Conservation (phyloP, 2,888 invertebrate genomes). For the Crepidodera aurea region DNA sequence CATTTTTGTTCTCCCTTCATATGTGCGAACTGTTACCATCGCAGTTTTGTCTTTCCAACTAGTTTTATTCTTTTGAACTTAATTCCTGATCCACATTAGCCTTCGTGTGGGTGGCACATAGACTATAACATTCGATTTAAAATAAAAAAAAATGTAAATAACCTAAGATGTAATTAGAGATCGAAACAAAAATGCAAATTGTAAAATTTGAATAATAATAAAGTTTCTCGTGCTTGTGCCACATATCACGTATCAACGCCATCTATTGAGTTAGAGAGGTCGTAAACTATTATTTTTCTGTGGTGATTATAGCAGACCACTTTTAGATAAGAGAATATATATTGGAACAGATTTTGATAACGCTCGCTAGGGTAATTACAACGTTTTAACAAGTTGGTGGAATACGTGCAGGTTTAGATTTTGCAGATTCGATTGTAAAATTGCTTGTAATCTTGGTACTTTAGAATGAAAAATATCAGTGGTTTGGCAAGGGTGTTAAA, state of each 20-base stretch:
- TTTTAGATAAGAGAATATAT: conserved; percentile 8
- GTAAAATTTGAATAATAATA: conserved; percentile 22
- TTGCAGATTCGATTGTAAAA: background rate
- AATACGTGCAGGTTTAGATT: conserved; percentile 6
- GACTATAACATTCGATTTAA: background rate
- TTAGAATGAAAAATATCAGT: background rate
- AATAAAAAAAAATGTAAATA: background rate
- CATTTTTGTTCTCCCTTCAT: too few relatives aligned
- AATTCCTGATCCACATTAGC: too few relatives aligned
- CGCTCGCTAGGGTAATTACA: background rate
- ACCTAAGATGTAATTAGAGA: conserved; percentile 35
- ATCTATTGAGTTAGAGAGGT: conserved; percentile 14
- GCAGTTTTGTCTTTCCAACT: too few relatives aligned
- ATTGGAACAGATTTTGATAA: conserved; percentile 3
- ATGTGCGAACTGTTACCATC: too few relatives aligned
- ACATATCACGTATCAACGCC: conserved; percentile 10
- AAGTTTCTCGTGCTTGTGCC: conserved; percentile 13
- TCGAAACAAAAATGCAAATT: conserved; percentile 35
- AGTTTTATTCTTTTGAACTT: too few relatives aligned
- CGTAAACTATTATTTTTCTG: conserved; percentile 5
- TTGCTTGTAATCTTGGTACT: background rate
- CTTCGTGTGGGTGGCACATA: too few relatives aligned
- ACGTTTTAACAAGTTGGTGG: conserved; percentile 1
- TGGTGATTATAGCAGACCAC: conserved; percentile 1
- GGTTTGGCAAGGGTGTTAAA: background rate